phyloP scores from a whole-genome alignment of 2,113 vertebrate species.

The Zootoca vivipara region DNA sequence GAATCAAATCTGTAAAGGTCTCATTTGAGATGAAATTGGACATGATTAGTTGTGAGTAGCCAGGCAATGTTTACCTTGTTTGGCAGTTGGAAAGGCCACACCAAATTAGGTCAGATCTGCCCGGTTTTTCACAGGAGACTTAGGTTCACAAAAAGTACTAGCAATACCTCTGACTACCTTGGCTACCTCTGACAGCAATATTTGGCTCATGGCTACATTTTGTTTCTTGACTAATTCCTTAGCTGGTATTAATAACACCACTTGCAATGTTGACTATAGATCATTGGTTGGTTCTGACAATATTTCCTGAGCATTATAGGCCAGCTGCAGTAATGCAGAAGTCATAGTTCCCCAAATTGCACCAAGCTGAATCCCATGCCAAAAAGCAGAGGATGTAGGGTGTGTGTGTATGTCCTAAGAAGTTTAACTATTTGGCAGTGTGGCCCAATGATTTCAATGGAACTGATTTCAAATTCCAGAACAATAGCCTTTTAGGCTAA shows the following conservation, averaged over 20 bases:
- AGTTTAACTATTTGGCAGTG: not conserved
- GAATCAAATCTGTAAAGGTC: conserved; percentile 58
- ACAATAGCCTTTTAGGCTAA: too few relatives aligned
- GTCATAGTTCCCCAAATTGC: too few relatives aligned
- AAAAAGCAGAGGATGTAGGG: not conserved
- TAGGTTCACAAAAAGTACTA: not conserved
- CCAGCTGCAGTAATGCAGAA: not conserved
- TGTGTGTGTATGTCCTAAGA: not conserved
- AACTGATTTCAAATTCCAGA: too few relatives aligned
- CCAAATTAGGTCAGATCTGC: conserved; percentile 12
- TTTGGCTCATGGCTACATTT: not conserved
- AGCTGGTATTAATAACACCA: not conserved
- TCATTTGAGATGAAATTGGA: conserved; percentile 51
- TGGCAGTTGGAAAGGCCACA: conserved; percentile 53
- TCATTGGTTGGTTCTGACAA: not conserved
- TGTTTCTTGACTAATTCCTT: not conserved
- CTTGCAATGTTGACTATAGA: not conserved
- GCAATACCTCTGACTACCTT: not conserved
- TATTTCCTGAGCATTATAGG: not conserved
- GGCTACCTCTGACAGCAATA: too few relatives aligned
- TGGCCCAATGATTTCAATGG: too few relatives aligned
- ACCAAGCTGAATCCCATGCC: not conserved
- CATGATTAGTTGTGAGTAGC: conserved; percentile 56
- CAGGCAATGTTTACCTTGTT: conserved; percentile 53
- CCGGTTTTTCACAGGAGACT: not conserved